These are phyloP conservation scores for Oasisia sp. DNA, from an alignment of 2,888 invertebrate genomes.

Conservation along the genomic window DNA sequence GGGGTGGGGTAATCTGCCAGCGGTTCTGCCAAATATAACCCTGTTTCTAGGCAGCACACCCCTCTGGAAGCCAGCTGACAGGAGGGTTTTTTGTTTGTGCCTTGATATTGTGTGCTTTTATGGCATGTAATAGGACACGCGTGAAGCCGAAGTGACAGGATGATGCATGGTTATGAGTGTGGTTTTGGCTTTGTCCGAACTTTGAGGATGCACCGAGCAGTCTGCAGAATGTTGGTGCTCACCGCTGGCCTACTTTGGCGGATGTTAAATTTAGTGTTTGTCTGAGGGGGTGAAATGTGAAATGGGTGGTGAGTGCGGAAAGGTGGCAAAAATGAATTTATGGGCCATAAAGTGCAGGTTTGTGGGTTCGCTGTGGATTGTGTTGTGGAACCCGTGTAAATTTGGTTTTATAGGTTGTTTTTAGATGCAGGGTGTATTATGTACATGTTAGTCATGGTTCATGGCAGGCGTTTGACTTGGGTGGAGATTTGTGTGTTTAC, in stretches of 20 bases:
- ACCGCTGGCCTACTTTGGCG: not conserved
- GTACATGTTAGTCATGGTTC: not conserved
- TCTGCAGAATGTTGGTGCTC: not conserved
- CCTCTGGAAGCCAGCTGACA: not conserved
- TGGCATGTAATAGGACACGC: not conserved
- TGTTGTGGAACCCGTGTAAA: not conserved
- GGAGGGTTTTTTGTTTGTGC: conserved; percentile 7
- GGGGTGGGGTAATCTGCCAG: not conserved
- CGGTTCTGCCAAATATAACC: not conserved
- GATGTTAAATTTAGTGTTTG: conserved; percentile 6
- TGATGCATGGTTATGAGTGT: conserved; percentile 12
- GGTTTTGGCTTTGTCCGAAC: not conserved
- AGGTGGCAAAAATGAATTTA: not conserved
- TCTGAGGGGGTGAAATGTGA: not conserved
- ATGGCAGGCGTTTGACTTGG: not conserved
- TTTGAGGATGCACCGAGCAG: not conserved
- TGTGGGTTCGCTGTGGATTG: not conserved
- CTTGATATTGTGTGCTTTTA: not conserved
- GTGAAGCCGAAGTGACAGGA: not conserved
- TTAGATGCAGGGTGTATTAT: not conserved
- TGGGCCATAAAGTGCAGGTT: not conserved
- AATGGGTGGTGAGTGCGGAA: not conserved
- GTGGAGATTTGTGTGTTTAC: not conserved
- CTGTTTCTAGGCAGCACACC: conserved; percentile 12
- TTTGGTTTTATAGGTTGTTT: not conserved